These are phyloP conservation scores for Callocephalon fimbriatum DNA, from an alignment of 2,113 vertebrate genomes.

Conservation along the genomic window DNA sequence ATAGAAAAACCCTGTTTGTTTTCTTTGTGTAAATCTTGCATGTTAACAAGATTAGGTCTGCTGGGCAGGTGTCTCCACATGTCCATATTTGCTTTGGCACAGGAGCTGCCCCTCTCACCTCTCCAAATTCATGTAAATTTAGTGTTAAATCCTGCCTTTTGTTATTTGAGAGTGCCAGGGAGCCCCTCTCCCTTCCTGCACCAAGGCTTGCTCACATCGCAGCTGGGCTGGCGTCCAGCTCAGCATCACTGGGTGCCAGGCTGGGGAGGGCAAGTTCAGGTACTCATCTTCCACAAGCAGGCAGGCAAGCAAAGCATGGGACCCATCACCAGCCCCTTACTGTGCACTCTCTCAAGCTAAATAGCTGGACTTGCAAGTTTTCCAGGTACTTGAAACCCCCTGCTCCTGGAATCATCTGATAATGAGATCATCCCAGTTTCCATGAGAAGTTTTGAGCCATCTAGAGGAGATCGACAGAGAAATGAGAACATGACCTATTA, in stretches of 20 bases:
- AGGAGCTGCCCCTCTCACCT: conserved; percentile 10
- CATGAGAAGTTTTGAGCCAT: background rate
- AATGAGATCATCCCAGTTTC: background rate
- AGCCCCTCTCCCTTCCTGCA: background rate
- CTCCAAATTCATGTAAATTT: conserved; percentile 32
- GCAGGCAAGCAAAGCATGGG: background rate
- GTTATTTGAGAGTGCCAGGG: conserved; percentile 5
- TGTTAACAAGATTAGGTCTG: conserved; percentile 36
- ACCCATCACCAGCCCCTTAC: background rate
- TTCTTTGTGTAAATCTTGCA: conserved; percentile 42
- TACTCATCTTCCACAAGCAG: background rate
- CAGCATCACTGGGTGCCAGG: background rate
- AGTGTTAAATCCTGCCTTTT: conserved; percentile 52
- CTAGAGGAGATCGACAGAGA: background rate
- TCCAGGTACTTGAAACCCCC: background rate
- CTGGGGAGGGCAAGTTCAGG: background rate
- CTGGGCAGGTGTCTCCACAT: conserved; percentile 53
- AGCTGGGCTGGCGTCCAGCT: background rate
- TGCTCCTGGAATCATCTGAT: background rate
- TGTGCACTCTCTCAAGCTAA: background rate
- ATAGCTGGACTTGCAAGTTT: background rate
- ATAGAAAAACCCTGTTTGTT: conserved; percentile 12
- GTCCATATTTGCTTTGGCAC: conserved; percentile 61
- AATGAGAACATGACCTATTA: background rate
- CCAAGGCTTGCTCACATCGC: background rate